Evolutionary conservation across 1,140 invertebrate species (phyloP), one percentile per base, ranked within the genome.

Genomic region (Asobara japonica): DNA sequence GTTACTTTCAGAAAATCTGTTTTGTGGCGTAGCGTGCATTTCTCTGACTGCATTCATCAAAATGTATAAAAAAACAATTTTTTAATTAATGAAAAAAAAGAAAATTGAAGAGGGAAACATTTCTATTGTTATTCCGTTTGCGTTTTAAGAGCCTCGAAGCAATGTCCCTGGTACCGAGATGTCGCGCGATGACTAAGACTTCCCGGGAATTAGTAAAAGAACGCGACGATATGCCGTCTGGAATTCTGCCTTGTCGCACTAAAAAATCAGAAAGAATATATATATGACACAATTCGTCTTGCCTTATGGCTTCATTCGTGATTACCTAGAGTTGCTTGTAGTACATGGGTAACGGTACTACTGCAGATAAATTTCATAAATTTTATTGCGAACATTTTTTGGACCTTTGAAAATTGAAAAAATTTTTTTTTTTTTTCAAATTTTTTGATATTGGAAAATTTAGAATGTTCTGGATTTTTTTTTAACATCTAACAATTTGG

Each of bases 181-280:
- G 30, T 33, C 48, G 27, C 65, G 64, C 67, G 56, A 48, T 73
- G 72, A 74, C 66, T 74, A 74, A 74, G 65, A 41, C 67, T 69
- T 69, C 72, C 36, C 22, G 41, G 36, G 67, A 73, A 73, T 51
- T 31, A 45, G 22, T 18, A 25, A 45, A 69, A 51, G 45, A 74
- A 74, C 29, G 60, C 41, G 41, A 48, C 41, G 41, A 45, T 45
- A 45, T 16, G 18, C 41, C 61, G 25, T 65, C 61, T 65, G 67
- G 61, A 72, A 60, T 73, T 48, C 64, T 51, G n/a, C 33, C 65
- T 41, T 69, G 25, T 71, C 33, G 30, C 13, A 33, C 33, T 45
- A 22, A 29, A 30, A 29, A 11, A 62, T 11, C 62, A 29, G 25
- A 31, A 41, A 30, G 8, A 29, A 38, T 10, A 16, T 38, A 13